Percentiles rank a stretch among this genome's conserved stretches.
Conservation (phyloP, 2,797 vertebrate genomes). For the Morelia viridis region DNA sequence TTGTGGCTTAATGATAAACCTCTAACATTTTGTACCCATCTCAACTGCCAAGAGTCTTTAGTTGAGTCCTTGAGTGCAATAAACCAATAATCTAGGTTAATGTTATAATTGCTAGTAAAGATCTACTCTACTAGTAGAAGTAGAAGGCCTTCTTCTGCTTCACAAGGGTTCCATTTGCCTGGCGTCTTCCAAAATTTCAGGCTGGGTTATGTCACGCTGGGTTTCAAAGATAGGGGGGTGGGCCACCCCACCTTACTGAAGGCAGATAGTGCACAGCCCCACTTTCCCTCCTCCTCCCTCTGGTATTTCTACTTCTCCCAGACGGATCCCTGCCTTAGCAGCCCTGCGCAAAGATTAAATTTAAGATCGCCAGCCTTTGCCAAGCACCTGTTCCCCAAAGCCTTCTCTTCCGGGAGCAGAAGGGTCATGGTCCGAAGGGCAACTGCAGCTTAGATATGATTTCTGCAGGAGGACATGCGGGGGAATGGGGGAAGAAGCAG, state of each 20-base stretch:
- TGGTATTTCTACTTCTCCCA: neutral
- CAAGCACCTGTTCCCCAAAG: neutral
- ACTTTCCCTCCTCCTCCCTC: neutral
- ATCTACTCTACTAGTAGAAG: neutral
- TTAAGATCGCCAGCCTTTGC: neutral
- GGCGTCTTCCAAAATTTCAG: neutral
- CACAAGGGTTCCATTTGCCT: neutral
- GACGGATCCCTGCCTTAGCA: accelerated
- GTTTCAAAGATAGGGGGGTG: neutral
- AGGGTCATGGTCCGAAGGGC: neutral
- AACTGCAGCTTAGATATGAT: neutral
- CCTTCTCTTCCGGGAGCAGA: accelerated
- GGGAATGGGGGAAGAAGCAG: neutral
- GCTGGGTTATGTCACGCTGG: neutral
- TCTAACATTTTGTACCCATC: neutral
- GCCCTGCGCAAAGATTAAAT: accelerated
- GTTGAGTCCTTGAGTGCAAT: neutral
- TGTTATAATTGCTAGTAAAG: neutral
- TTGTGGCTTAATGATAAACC: neutral
- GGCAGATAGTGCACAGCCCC: neutral
- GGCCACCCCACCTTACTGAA: neutral
- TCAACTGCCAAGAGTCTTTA: neutral
- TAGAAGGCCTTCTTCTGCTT: neutral
- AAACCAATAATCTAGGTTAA: neutral
- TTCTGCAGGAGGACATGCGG: neutral